Conservation (phyloP, 2,797 vertebrate genomes). For the Coregonus ussuriensis region DNA sequence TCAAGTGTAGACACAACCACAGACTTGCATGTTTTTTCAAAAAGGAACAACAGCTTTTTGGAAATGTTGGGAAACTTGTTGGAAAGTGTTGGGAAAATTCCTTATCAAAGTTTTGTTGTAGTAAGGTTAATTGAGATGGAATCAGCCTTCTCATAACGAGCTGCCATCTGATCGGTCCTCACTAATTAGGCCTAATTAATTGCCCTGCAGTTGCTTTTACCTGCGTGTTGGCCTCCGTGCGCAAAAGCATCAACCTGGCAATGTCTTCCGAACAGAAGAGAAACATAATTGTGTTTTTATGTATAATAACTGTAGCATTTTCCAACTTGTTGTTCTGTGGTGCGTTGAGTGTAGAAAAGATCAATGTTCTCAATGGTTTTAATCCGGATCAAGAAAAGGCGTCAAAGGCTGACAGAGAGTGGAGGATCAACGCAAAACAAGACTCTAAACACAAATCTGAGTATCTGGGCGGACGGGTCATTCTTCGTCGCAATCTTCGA, state of each 20-base stretch:
- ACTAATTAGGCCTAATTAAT: conserved; percentile 49
- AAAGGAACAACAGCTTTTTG: no score
- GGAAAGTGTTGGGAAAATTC: neutral
- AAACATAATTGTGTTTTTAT: conserved; percentile 40
- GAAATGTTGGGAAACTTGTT: neutral
- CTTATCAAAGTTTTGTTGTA: neutral
- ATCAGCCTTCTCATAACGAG: neutral
- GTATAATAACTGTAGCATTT: conserved; percentile 19
- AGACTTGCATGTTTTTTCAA: no score
- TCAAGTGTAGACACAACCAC: no score
- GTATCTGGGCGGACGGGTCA: neutral
- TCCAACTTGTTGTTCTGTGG: conserved; percentile 18
- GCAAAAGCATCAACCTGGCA: conserved; percentile 31
- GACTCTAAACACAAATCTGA: neutral
- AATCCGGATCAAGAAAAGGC: neutral
- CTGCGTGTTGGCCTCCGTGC: conserved; percentile 22
- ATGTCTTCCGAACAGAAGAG: conserved; percentile 65
- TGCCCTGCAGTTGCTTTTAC: neutral
- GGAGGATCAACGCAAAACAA: neutral
- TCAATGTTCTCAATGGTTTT: conserved; percentile 1
- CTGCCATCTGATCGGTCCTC: conserved; percentile 47
- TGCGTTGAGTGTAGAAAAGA: conserved; percentile 37
- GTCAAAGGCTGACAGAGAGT: neutral
- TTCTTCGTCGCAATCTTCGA: neutral
- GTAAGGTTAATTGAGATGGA: neutral